Evolutionary conservation across 2,113 vertebrate species (phyloP), one percentile per base, ranked within the genome.

Genomic region (Tachysurus vachellii): DNA sequence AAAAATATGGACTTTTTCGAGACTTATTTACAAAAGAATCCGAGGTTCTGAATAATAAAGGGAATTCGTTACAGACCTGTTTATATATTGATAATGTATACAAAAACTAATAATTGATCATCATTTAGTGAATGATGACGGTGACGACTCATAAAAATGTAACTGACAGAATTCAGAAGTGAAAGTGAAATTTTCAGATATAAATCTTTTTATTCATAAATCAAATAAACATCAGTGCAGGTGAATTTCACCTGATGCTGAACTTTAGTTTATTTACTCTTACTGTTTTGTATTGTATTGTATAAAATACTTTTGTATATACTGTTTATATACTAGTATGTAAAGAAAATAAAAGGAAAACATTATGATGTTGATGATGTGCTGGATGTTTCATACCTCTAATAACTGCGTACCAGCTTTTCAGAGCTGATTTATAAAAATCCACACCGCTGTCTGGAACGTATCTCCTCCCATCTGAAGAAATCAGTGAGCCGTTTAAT

Each of bases 381-480:
- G 19, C 6, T n/a, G 3, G n/a, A 17, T 26, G 71, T 50, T 80
- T 73, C 88, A 13, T 91, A 95, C 94, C 95, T 95, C 82, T 92
- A 86, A 94, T 88, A 23, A 91, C 42, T 10, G 90, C 70, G 1
- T 89, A 93, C 92, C 91, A 91, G 86, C 91, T 89, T 66, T 91
- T 92, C 56, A 93, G 89, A 31, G 88, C 88, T 68, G 89, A 91
- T 87, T 91, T 92, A 70, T 92, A 61, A 19, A 91, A 80, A 36
- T 71, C 71, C 16, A 47, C 86, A 62, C 90, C 89, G 3, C 91
- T 89, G 21, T 95, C 93, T 5, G 91, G 86, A 17, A 92, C 92
- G 81, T 92, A 94, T 90, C 95, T 91, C 85, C 93, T 91, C 17
- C 95, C 95, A 87, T 95, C 95, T 95, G 91, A 71, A 31, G n/a